phyloP scores from a whole-genome alignment of 1,140 invertebrate species.

The Vollenhovia emeryi region DNA sequence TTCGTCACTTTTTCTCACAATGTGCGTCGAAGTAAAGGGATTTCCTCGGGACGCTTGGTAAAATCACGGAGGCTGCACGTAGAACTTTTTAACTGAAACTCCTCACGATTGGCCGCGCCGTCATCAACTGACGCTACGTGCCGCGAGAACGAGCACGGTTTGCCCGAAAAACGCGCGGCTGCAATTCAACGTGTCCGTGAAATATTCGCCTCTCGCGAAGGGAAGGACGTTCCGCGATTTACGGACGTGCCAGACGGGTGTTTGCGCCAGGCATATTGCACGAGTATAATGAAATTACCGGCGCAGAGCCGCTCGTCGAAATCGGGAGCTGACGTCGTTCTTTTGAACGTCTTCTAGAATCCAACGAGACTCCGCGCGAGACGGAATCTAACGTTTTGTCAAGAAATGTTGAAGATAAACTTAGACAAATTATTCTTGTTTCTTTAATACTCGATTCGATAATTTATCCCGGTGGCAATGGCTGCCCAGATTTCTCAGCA shows the following conservation, averaged over 20 bases:
- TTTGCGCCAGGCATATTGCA: background rate
- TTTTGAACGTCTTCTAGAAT: background rate
- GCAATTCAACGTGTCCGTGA: conserved; percentile 27
- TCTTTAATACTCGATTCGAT: background rate
- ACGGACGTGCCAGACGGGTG: background rate
- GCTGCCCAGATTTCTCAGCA: background rate
- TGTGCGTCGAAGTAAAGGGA: too few relatives aligned
- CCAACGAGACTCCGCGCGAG: background rate
- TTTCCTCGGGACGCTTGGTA: background rate
- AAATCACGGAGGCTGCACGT: background rate
- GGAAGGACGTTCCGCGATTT: background rate
- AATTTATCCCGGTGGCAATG: background rate
- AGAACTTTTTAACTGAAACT: background rate
- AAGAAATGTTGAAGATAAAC: background rate
- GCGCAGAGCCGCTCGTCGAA: background rate
- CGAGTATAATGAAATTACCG: background rate
- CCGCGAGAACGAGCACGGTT: conserved; percentile 1
- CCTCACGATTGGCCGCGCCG: background rate
- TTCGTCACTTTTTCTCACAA: too few relatives aligned
- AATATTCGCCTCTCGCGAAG: background rate
- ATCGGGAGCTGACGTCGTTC: background rate
- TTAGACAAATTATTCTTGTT: background rate
- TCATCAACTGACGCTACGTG: background rate
- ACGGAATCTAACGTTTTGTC: background rate
- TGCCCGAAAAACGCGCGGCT: background rate